A percentile compares a stretch with the other conserved stretches of the same genome.
Evolutionary conservation across 2,113 vertebrate genomes (phyloP).

Genomic region (Gymnogyps californianus): DNA sequence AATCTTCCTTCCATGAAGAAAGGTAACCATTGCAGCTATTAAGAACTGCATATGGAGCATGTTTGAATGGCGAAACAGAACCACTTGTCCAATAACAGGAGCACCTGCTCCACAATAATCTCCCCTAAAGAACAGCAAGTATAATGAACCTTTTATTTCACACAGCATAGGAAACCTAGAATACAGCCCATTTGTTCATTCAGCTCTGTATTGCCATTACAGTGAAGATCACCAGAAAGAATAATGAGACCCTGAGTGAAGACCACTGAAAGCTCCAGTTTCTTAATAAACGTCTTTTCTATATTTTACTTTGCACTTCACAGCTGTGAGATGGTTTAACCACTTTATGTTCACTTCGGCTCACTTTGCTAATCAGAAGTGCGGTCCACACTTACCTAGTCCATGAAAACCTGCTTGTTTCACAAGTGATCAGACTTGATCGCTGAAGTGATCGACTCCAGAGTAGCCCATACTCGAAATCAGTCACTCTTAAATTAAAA

Average conservation of each 20-base stretch:
- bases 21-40: background rate
- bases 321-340: background rate
- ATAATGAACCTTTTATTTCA: background rate
- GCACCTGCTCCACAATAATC: fast-evolving
- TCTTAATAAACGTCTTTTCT: background rate
- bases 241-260: background rate
- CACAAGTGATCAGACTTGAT: too few relatives aligned
- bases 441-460: background rate
- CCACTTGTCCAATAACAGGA: background rate
- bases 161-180: background rate
- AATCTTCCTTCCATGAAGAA: background rate
- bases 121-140: background rate
- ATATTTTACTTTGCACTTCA: background rate
- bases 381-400: fast-evolving
- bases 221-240: background rate
- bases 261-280: background rate
- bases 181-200: background rate
- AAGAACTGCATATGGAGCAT: fast-evolving
- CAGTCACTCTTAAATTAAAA: background rate
- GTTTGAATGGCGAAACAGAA: background rate
- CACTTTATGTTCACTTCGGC: background rate
- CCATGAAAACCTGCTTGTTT: background rate
- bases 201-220: background rate
- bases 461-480: background rate
- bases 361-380: background rate